Base-by-base conservation (phyloP, 2,888 invertebrate species). In the Loripinus fragilis region DNA sequence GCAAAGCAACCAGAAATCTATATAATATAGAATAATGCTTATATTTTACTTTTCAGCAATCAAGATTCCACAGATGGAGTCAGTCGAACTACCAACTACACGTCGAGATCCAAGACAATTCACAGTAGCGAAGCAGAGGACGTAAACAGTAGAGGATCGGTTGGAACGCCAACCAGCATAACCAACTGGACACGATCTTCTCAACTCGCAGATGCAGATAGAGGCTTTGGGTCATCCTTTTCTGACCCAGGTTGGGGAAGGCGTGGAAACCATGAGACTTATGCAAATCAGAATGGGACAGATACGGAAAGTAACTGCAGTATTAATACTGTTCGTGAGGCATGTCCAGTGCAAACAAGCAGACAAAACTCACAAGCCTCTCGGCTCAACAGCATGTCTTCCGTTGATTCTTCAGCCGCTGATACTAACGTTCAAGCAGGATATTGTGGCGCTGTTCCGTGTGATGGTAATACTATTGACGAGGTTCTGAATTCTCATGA, bases 251-350 rank as follows among this genome's bases (percentile, higher is more conserved):
- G 23, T 17, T 25, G 52, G 52, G 52, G 52, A 7, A 45, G 30
- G 1, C 28, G 12, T 41, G 15, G 30, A 23, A 20, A 33, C 25
- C 8, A n/a, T 3, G 50, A 30, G 15, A 33, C 28, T 0, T n/a
- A n/a, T 33, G 20, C 69, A 1, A 35, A 25, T 2, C 65, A 28
- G 33, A 66, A 67, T 35, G 73, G 66, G 2, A 71, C 76, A 12
- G 82, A 81, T 20, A 71, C 76, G 7, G 77, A 74, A 30, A 82
- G 82, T 52, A 79, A 71, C 23, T 78, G 81, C 52, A 81, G 76
- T 38, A 79, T 76, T 7, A 82, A 79, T 30, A 82, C 82, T 10
- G 79, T 82, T 1, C 74, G 68, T 28, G 82, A 79, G 42, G 35
- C 65, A 17, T 35, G 17, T 15, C 33, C 65, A 33, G 20, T n/a